Evolutionary conservation across 92 coral and sea anemone genomes (phyloP), one percentile per base, ranked within the genome.

Genomic region (Porites cylindrica): DNA sequence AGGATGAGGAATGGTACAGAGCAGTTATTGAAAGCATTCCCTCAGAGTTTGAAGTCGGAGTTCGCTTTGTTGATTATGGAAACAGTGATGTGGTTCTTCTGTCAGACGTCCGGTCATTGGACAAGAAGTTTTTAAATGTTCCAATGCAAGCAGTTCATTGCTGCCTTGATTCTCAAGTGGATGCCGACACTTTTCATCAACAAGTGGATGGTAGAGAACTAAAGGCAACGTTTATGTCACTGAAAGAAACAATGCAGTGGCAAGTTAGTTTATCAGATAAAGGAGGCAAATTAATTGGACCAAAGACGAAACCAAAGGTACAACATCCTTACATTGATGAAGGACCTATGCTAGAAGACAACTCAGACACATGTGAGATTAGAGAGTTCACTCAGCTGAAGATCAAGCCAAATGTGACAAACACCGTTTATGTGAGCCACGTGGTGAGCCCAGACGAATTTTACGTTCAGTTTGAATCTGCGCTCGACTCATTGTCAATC

Each of bases 31-130:
- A 32, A 54, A 84, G 90, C 18, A 21, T 72, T 10, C 83, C 93
- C 11, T 92, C 93, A 13, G 89, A 90, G 10, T 80, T 74, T 38
- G 79, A 89, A 62, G 94, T 94, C 9, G 89, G 88, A 69, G 96
- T 96, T n/a, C 80, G 82, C 18, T 96, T 88, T 65, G 68, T 96
- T 73, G 98, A 96, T 67, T 96, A 94, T 85, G 98, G 98, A 1
- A 94, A 96, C 82, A 78, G 86, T 32, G 95, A 88, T 54, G 76
- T 71, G 1, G 84, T 93, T 21, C 69, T 81, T 13, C 75, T 91
- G 24, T 77, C 91, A 18, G 90, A 92, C 64, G 81, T 95, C 52
- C 96, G 94, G 52, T 70, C 81, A 64, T 84, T 93, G 12, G 77
- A 93, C 38, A 85, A 82, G 18, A 86, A 86, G 78, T 94, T 93